These are phyloP conservation scores for Drosophila putrida DNA, from an alignment of 2,888 invertebrate species.

Conservation along the genomic window DNA sequence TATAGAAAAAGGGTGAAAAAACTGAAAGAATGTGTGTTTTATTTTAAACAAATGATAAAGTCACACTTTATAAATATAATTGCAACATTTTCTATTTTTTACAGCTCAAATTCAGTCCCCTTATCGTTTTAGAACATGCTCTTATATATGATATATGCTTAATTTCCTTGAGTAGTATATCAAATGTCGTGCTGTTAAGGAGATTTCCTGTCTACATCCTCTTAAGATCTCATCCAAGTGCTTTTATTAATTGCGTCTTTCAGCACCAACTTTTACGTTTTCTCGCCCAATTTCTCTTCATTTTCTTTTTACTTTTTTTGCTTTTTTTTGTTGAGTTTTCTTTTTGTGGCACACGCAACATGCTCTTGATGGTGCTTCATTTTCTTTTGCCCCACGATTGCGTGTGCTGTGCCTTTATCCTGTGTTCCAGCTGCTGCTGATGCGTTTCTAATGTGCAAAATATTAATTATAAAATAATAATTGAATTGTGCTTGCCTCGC, in stretches of 20 bases:
- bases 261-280: conserved; percentile 41
- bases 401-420: conserved; percentile 54
- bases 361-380: conserved; percentile 25
- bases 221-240: conserved; percentile 18
- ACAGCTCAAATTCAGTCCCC: too few relatives aligned
- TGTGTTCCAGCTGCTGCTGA: conserved; percentile 68
- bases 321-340: conserved; percentile 7
- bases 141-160: conserved; percentile 9
- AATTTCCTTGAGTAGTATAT: conserved; percentile 21
- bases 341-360: conserved; percentile 62
- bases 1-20: not conserved
- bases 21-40: not conserved
- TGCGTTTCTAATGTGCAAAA: conserved; percentile 80
- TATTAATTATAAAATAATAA: conserved; percentile 81
- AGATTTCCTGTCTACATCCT: conserved; percentile 44
- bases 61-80: too few relatives aligned
- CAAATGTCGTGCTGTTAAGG: conserved; percentile 19
- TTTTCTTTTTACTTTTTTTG: conserved; percentile 25
- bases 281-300: conserved; percentile 65
- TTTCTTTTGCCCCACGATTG: conserved; percentile 30
- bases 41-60: not conserved
- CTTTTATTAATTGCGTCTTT: conserved; percentile 65
- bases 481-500: conserved; percentile 68
- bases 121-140: too few relatives aligned
- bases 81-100: too few relatives aligned